phyloP scores from a whole-genome alignment of 37 sponge, comb jelly and placozoan genomes.

The Bolinopsis microptera region DNA sequence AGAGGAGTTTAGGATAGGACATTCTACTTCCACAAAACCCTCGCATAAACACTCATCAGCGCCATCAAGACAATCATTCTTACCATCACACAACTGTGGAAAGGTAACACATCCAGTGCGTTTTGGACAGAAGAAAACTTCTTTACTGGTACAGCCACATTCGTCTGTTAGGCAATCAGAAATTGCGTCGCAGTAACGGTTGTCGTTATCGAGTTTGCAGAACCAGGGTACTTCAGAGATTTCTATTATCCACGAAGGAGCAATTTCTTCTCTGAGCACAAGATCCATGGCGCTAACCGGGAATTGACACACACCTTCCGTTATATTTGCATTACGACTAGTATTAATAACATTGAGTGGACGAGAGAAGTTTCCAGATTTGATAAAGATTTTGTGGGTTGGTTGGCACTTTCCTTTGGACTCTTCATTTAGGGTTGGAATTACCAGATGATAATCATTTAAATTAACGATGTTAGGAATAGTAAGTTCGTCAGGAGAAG shows the following conservation, averaged over 20 bases:
- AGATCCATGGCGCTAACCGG: neutral
- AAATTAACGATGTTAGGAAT: no score
- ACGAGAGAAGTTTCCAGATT: no score
- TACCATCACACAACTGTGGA: neutral
- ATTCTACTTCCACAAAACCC: neutral
- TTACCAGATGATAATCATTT: no score
- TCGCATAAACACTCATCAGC: neutral
- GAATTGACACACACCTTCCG: neutral
- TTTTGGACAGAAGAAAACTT: constrained; percentile 15
- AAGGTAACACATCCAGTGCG: neutral
- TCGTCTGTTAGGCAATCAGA: constrained; percentile 3
- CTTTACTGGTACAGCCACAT: neutral
- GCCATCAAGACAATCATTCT: neutral
- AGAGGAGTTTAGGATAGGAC: neutral
- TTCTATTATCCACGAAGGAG: neutral
- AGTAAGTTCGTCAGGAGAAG: no score
- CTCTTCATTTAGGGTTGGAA: no score
- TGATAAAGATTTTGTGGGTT: no score
- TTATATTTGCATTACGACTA: neutral
- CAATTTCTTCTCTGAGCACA: neutral
- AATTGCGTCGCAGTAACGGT: neutral
- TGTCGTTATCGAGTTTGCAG: neutral
- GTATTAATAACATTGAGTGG: no score
- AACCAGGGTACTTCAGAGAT: neutral
- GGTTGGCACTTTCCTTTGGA: no score